Base-by-base conservation (phyloP, 2,888 invertebrate species). In the Drosophila emarginata region DNA sequence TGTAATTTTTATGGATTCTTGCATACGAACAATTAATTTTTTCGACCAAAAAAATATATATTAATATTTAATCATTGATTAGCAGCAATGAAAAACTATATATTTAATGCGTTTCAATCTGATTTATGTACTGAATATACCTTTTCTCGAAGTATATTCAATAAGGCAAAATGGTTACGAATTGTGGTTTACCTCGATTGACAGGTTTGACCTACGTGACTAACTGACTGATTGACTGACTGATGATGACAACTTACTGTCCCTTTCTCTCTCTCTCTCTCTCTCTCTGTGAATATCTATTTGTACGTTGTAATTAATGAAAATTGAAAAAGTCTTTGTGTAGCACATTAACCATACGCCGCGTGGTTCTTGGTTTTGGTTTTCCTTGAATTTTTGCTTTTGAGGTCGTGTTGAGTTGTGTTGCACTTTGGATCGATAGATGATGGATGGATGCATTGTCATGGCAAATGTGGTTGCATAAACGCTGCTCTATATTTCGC, bases 401-500 rank as follows among this genome's bases (percentile, higher is more conserved):
- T 21, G 45, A 45, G 45, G 45, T 39, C 14, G 18, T 15, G 1
- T 37, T 12, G 23, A 11, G 11, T 32, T 7, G 14, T 14, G 23
- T n/a, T 23, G 45, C 18, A 15, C 54, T 54, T 52, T 71, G 71
- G 60, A 71, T 71, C 71, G 73, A 71, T 71, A 72, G 32, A 28
- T 53, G 53, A 28, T 32, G 54, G 32, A 37, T 15, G 39, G 37
- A 23, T 68, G 84, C 76, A 68, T 83, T 86, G 83, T 83, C 77
- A 83, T 45, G 40, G 36, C 66, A 18, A 57, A 61, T 58, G 74
- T 57, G 72, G 73, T 80, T 88, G 79, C 81, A 86, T 85, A 85
- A 88, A 79, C 79, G 84, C 79, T 88, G 85, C 75, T 84, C 88
- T 76, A 85, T 78, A 84, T 87, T 88, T 80, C 76, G 67, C 74